These are phyloP conservation scores for Ceratitis capitata DNA, from an alignment of 1,140 invertebrate species.

Conservation along the genomic window DNA sequence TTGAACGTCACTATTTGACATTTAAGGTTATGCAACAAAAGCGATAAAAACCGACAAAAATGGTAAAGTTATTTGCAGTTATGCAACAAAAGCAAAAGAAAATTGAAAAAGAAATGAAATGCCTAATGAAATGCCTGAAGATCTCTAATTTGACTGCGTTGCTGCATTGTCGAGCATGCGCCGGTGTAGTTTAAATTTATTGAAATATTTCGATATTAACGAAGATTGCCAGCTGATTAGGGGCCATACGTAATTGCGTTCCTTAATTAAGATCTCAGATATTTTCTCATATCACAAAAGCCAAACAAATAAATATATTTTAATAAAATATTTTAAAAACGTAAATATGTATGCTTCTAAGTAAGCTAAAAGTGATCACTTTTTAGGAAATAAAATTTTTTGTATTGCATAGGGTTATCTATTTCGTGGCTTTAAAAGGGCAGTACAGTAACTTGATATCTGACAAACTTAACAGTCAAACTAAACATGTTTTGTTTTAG, in stretches of 20 bases:
- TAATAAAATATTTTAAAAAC: too few relatives aligned
- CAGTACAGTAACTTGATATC: too few relatives aligned
- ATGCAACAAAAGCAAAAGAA: neutral
- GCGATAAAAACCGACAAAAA: neutral
- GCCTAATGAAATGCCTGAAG: neutral
- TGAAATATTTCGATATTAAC: neutral
- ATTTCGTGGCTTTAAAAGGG: too few relatives aligned
- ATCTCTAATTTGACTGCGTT: slow-evolving; percentile 8
- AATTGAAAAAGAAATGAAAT: neutral
- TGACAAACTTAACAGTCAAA: too few relatives aligned
- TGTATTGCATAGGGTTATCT: too few relatives aligned
- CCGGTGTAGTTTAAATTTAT: neutral
- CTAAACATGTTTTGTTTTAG: too few relatives aligned
- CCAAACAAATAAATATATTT: neutral
- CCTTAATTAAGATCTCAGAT: slow-evolving; percentile 20
- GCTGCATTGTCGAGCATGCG: neutral
- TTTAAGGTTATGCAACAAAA: neutral
- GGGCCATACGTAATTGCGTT: neutral
- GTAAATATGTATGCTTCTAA: too few relatives aligned
- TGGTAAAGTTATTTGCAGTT: neutral
- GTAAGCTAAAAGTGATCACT: too few relatives aligned
- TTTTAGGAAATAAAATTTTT: too few relatives aligned
- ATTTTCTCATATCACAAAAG: neutral
- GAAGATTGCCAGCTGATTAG: neutral
- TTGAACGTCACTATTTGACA: slow-evolving; percentile 47